Evolutionary conservation across 1,140 invertebrate species (phyloP), one percentile per base, ranked within the genome.

Genomic region (Psilanteris sp.): DNA sequence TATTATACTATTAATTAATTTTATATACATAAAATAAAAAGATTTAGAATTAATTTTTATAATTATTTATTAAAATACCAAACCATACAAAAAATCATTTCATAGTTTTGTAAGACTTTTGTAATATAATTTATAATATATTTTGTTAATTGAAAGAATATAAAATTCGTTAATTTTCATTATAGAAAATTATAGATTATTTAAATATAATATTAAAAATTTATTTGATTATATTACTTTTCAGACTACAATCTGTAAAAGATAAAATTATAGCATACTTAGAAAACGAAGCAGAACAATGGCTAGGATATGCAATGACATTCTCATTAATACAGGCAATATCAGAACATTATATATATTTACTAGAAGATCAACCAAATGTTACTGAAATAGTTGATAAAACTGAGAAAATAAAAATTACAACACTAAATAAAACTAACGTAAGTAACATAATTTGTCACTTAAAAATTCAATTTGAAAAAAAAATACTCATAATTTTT

Each of bases 251-350:
- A 66, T 77, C 89, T 9, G 92, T 96, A 0, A 97, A 96, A 88
- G 87, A 92, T 34, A 93, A 92, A 81, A 92, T 96, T 55, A 83
- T 91, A 9, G 79, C 89, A 4, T 88, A 91, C 24, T 80, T 96
- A 0, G 88, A 90, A n/a, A 87, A 90, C 27, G 95, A 97, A 86
- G 94, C 93, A 0, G 90, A 93, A 20, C 92, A 94, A 70, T 94
- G 93, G 90, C 61, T 97, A 11, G 97, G 96, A 6, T 94, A 92
- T 87, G 94, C 96, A 24, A 97, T 98, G 95, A 98, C 96, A 0
- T 98, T 97, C 81, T 96, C 96, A 2, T 83, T 98, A 20, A 96
- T 98, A 89, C 96, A 98, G 88, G 96, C 92, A 85, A 89, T 96
- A 9, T 97, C 96, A 84, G 96, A 98, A 83, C 93, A 94, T 83